Evolutionary conservation across 2,888 invertebrate species (phyloP).

Genomic region (Serripes groenlandicus): DNA sequence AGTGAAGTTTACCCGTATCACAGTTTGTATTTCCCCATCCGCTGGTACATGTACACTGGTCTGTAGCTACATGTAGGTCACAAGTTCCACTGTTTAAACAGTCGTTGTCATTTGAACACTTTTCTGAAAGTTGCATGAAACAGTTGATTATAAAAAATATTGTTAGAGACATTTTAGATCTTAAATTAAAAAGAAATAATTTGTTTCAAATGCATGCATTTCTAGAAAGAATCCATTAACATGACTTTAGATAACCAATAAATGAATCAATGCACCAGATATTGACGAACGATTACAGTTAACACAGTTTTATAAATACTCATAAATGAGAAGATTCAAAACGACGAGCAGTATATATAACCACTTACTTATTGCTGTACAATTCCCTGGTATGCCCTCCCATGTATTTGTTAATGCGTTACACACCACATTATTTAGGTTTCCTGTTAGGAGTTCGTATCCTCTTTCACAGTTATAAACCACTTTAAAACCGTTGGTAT

Average conservation of each 20-base stretch:
- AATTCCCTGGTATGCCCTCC: not conserved
- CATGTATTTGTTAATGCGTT: not conserved
- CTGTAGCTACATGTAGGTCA: too few relatives aligned
- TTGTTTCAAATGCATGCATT: too few relatives aligned
- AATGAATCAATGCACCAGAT: too few relatives aligned
- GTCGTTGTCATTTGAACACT: not conserved
- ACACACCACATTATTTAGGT: not conserved
- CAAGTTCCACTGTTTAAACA: not conserved
- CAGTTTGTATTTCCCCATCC: not conserved
- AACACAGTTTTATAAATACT: too few relatives aligned
- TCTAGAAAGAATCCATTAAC: too few relatives aligned
- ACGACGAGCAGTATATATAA: too few relatives aligned
- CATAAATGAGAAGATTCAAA: too few relatives aligned
- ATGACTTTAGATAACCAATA: too few relatives aligned
- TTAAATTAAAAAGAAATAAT: too few relatives aligned
- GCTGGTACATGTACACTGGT: not conserved
- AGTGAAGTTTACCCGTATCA: constrained; percentile 3
- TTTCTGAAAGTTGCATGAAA: not conserved
- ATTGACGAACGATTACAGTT: too few relatives aligned
- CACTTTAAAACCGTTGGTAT: not conserved
- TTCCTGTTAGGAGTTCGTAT: not conserved
- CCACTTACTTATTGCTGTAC: not conserved
- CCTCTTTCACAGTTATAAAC: not conserved
- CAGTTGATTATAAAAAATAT: too few relatives aligned
- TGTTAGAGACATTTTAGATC: too few relatives aligned